Conservation (phyloP, 2,797 vertebrate species). For the Aeoliscus strigatus region DNA sequence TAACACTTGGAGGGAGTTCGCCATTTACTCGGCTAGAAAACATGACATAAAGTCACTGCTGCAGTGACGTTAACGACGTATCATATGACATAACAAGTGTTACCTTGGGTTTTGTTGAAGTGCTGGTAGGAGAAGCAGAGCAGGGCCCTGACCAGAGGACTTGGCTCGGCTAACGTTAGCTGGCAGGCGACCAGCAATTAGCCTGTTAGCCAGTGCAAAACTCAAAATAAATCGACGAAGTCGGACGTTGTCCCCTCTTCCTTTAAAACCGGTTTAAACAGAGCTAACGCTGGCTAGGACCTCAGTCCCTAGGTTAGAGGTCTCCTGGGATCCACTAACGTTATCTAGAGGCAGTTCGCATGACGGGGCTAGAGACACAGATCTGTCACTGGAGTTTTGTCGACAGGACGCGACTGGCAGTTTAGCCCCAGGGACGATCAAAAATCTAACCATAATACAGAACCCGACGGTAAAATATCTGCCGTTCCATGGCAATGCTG, state of each 20-base stretch:
- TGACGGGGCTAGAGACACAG: constrained; percentile 1
- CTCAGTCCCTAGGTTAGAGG: not conserved
- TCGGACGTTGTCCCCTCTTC: not conserved
- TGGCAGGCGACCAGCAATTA: constrained; percentile 28
- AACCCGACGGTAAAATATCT: too few relatives aligned
- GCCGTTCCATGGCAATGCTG: not conserved
- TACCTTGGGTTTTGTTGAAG: constrained; percentile 39
- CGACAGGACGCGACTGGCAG: not conserved
- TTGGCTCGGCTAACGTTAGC: constrained; percentile 49
- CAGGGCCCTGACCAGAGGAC: constrained; percentile 17
- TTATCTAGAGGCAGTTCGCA: not conserved
- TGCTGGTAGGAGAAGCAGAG: constrained; percentile 3
- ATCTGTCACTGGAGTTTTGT: not conserved
- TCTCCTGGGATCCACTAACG: too few relatives aligned
- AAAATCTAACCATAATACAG: not conserved
- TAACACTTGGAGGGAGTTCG: too few relatives aligned
- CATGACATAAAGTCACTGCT: not conserved
- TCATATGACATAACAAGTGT: not conserved
- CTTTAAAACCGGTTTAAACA: not conserved
- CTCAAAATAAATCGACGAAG: not conserved
- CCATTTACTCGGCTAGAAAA: not conserved
- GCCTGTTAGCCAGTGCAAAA: constrained; percentile 18
- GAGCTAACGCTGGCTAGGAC: constrained; percentile 4
- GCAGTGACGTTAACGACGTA: not conserved
- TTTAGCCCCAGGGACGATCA: not conserved